Evolutionary conservation across 2,888 invertebrate species (phyloP).

Genomic region (Oligia latruncula): DNA sequence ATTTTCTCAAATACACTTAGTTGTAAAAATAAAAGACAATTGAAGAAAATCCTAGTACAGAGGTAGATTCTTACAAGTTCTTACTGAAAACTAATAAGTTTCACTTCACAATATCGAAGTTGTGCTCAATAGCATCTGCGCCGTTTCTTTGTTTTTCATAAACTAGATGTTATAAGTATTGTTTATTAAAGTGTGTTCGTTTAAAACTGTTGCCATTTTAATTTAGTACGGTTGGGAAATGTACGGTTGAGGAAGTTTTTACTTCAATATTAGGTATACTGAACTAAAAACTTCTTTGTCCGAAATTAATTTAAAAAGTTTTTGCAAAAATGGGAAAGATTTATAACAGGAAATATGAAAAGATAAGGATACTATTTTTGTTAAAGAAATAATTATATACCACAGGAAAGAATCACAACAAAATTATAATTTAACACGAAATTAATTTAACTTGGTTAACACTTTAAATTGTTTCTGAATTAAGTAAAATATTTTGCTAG

Average conservation of each 20-base stretch:
- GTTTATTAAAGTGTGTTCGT: constrained; percentile 19
- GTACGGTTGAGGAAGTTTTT: constrained; percentile 10
- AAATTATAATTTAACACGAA: neutral
- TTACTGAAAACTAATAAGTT: constrained; percentile 69
- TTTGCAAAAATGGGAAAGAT: neutral
- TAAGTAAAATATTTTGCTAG: neutral
- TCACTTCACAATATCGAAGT: constrained; percentile 65
- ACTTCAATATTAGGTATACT: neutral
- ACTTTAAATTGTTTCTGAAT: neutral
- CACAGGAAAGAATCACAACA: neutral
- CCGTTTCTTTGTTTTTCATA: constrained; percentile 66
- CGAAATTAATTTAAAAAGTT: neutral
- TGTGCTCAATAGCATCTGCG: constrained; percentile 72
- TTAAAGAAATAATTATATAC: neutral
- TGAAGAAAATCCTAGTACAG: constrained; percentile 10
- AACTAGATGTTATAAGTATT: constrained; percentile 45
- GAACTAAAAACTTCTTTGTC: neutral
- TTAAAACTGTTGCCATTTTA: constrained; percentile 32
- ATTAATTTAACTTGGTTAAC: neutral
- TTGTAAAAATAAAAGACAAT: constrained; percentile 15
- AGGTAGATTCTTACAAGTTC: constrained; percentile 41
- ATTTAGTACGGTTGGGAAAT: constrained; percentile 17
- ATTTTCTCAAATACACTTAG: neutral
- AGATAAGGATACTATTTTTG: neutral
- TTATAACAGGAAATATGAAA: no score